Evolutionary conservation across 64 coral and sea anemone genomes (phyloP), one percentile per base, ranked within the genome.

Genomic region (Porites australiensis): DNA sequence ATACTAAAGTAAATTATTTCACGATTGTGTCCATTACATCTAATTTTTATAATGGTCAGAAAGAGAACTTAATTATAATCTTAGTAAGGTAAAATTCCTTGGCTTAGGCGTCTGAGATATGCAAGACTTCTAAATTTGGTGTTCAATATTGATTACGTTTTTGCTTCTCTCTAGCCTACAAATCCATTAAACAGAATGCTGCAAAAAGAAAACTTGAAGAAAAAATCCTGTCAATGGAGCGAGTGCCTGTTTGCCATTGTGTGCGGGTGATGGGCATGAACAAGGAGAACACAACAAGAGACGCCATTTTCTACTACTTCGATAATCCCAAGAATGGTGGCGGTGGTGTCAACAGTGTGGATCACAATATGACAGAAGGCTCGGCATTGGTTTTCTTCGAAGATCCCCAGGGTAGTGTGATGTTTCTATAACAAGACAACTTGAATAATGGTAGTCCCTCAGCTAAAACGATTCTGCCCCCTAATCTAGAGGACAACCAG

Each of bases 261-360:
- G 44, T 82, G 10, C 79, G 21, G 65, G 79, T 82, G 8, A 64
- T 43, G 13, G 59, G 79, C 44, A 43, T 82, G 15, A 82, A 82
- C 27, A 46, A 3, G 16, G 44, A 82, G 19, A 82, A 19, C 58
- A 82, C 79, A 4, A 82, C 79, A 18, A 15, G 47, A 60, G 79
- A 82, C 48, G 16, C 79, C 2, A 37, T 82, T 15, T 60, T 27
- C 0, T 82, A 82, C 58, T 64, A 82, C 59, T 82, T 82, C 47
- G 79, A 82, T 8, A 82, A 44, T 37, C 60, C 79, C 27, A 82
- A 65, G 79, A 82, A 82, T 61, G 60, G 58, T 13, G 79, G 79
- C 44, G 84, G 84, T 59, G 79, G n/a, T 19, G 79, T 65, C 15
- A 82, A 1, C 27, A 64, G 47, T 0, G 79, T 82, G 10, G 59